Conservation (phyloP, 2,113 vertebrate species). For the Nansenia antarctica region DNA sequence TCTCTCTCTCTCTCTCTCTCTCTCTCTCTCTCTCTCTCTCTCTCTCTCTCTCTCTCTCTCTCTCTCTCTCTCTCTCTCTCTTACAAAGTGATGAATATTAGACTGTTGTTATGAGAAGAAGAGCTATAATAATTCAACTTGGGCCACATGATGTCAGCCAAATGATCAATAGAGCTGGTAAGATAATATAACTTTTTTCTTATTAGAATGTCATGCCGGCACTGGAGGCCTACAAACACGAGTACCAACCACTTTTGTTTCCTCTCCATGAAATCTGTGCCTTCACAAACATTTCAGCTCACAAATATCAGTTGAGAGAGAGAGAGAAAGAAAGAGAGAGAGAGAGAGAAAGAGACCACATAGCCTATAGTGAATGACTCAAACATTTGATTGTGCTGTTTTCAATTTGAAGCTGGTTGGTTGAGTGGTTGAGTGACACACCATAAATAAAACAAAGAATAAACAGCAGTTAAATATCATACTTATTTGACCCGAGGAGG, state of each 20-base stretch:
- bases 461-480: constrained; percentile 59
- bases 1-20: too few species aligned
- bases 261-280: not conserved
- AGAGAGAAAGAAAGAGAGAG: not conserved
- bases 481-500: constrained; percentile 57
- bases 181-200: too few species aligned
- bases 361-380: not conserved
- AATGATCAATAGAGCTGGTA: not conserved
- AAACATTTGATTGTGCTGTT: not conserved
- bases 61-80: too few species aligned
- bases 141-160: not conserved
- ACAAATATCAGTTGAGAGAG: not conserved
- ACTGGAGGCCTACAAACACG: too few species aligned
- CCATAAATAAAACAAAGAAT: constrained; percentile 70
- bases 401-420: not conserved
- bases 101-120: too few species aligned
- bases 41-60: too few species aligned
- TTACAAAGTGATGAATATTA: too few species aligned
- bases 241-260: not conserved
- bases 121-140: too few species aligned
- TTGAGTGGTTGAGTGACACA: constrained; percentile 59
- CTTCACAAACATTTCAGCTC: not conserved
- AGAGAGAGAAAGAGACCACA: constrained; percentile 8
- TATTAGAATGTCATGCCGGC: not conserved
- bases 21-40: too few species aligned